Percentiles rank a stretch among this genome's conserved stretches.
Evolutionary conservation across 2,888 invertebrate genomes (phyloP).

Genomic region (Stenolophus ochropezus): DNA sequence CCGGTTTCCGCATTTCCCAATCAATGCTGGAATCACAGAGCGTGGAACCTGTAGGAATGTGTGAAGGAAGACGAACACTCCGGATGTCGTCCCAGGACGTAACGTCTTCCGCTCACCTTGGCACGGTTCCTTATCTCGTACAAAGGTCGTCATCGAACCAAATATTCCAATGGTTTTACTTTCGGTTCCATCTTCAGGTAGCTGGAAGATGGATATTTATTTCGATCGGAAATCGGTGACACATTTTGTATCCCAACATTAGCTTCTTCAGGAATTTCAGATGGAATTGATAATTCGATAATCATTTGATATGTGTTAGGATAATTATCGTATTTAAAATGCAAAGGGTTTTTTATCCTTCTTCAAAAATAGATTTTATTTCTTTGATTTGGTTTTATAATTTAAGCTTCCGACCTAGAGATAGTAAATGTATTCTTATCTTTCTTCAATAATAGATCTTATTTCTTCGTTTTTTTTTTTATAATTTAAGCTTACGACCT

Average conservation of each 20-base stretch:
- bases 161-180: conserved; percentile 11
- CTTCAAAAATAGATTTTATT: too few relatives aligned
- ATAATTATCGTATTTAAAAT: too few relatives aligned
- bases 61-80: neutral
- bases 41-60: neutral
- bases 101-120: conserved; percentile 54
- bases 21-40: neutral
- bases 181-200: neutral
- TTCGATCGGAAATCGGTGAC: neutral
- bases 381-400: too few relatives aligned
- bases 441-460: too few relatives aligned
- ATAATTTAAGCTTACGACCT: too few relatives aligned
- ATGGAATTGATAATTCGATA: neutral
- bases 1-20: neutral
- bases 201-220: neutral
- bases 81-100: neutral
- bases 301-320: too few relatives aligned
- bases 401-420: too few relatives aligned
- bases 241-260: neutral
- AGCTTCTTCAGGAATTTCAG: neutral
- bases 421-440: too few relatives aligned
- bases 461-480: too few relatives aligned
- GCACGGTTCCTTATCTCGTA: conserved; percentile 47
- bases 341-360: too few relatives aligned
- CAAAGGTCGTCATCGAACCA: conserved; percentile 26